These are phyloP conservation scores for Festucalex cinctus DNA, from an alignment of 2,113 vertebrate genomes.

Conservation along the genomic window DNA sequence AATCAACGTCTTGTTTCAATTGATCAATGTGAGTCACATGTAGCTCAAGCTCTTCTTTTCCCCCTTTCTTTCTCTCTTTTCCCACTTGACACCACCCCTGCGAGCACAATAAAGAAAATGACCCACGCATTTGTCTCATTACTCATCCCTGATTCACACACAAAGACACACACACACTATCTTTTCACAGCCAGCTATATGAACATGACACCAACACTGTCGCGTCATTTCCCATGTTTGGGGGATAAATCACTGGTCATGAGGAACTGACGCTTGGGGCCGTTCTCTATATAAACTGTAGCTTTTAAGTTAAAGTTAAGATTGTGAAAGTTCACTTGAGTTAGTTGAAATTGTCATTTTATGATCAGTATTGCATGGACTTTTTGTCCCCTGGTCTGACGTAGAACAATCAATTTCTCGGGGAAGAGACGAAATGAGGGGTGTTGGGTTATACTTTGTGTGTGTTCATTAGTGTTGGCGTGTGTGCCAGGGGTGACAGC, in stretches of 20 bases:
- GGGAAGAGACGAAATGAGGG: neutral
- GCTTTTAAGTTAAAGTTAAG: neutral
- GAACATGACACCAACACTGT: neutral
- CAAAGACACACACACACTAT: neutral
- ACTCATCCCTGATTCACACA: slow-evolving; percentile 38
- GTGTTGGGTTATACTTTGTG: slow-evolving; percentile 8
- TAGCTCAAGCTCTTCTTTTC: slow-evolving; percentile 31
- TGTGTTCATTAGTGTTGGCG: slow-evolving; percentile 10
- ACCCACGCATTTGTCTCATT: slow-evolving; percentile 20
- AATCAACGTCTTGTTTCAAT: neutral
- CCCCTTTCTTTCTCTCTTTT: slow-evolving; percentile 11
- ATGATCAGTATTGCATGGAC: neutral
- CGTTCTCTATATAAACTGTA: neutral
- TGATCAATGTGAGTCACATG: neutral
- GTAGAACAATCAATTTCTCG: neutral
- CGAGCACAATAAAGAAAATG: slow-evolving; percentile 8
- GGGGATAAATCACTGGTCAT: neutral
- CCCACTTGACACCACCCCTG: neutral
- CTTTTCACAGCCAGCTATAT: slow-evolving; percentile 27
- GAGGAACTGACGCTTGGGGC: neutral
- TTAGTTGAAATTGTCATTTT: neutral
- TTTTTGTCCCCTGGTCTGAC: neutral
- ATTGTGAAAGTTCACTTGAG: neutral
- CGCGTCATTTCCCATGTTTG: neutral
- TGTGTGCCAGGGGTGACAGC: slow-evolving; percentile 17